A percentile compares a stretch with the other conserved stretches of the same genome.
Conservation (phyloP, 2,113 vertebrate genomes). For the Boleophthalmus pectinirostris region DNA sequence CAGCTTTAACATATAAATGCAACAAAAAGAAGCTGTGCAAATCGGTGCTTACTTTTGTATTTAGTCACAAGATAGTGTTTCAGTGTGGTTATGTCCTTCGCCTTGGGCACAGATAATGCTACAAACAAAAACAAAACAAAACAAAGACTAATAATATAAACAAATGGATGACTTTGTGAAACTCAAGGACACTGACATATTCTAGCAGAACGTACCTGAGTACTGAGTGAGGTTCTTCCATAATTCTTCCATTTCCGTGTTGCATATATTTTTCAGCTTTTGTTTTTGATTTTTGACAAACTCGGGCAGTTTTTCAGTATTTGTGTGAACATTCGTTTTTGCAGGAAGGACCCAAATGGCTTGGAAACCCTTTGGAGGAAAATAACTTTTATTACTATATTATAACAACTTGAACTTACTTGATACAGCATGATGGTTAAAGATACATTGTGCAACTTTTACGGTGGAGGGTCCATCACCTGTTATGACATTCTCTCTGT, state of each 20-base stretch:
- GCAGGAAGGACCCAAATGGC: conserved; percentile 16
- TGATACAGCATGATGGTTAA: too few species aligned
- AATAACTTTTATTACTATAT: neutral
- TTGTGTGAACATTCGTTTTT: neutral
- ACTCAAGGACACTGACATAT: neutral
- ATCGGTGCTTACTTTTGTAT: neutral
- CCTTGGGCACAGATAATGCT: neutral
- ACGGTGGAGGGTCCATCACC: too few species aligned
- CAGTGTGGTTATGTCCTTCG: neutral
- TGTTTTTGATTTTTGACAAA: conserved; percentile 26
- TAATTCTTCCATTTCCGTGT: conserved; percentile 2
- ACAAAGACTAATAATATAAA: neutral
- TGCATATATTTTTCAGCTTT: conserved; percentile 22
- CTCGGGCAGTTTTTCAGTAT: neutral
- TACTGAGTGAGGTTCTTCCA: neutral
- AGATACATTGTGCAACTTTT: too few species aligned
- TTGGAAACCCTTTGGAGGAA: conserved; percentile 1
- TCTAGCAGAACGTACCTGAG: neutral
- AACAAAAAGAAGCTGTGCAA: neutral
- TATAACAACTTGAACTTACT: too few species aligned
- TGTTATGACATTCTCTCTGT: too few species aligned
- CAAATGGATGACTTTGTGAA: neutral
- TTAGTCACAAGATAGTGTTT: neutral
- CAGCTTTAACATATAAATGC: neutral
- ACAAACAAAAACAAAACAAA: neutral